Conservation (phyloP, 2,113 vertebrate species). For the Ictidomys tridecemlineatus region DNA sequence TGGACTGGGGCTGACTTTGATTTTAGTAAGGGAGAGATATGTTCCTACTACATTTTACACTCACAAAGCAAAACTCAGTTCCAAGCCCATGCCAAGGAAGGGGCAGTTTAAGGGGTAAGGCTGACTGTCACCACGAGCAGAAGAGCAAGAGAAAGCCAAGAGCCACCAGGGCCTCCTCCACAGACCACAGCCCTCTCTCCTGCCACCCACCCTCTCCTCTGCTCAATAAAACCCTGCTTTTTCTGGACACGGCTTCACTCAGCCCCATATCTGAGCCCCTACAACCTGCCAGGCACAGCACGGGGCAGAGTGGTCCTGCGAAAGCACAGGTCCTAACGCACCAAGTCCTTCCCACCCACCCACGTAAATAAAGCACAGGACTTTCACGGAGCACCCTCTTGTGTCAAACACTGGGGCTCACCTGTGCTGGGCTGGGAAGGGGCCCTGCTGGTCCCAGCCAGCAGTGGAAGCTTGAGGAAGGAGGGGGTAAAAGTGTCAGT, state of each 20-base stretch:
- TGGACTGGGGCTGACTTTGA: not conserved
- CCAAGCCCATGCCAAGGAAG: not conserved
- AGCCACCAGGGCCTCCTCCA: not conserved
- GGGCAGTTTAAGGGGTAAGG: not conserved
- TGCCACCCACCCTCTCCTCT: not conserved
- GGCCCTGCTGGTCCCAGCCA: not conserved
- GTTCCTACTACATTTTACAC: not conserved
- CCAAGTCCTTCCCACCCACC: not conserved
- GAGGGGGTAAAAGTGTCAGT: not conserved
- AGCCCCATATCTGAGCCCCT: not conserved
- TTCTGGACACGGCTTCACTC: not conserved
- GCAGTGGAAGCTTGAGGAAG: not conserved
- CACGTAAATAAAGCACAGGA: not conserved
- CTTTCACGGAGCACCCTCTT: not conserved
- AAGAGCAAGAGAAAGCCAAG: not conserved
- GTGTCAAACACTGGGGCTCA: not conserved
- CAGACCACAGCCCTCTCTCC: not conserved
- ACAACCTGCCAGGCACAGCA: rapidly evolving
- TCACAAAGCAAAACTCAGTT: not conserved
- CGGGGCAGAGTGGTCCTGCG: rapidly evolving
- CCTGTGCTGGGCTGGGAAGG: not conserved
- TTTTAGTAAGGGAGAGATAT: not conserved
- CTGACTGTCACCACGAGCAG: not conserved
- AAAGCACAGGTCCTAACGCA: rapidly evolving
- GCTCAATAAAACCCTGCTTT: not conserved